Percentiles rank a stretch among this genome's conserved stretches.
These are phyloP conservation scores for Drosophila erecta DNA, from an alignment of 1,140 invertebrate genomes.

Conservation along the genomic window DNA sequence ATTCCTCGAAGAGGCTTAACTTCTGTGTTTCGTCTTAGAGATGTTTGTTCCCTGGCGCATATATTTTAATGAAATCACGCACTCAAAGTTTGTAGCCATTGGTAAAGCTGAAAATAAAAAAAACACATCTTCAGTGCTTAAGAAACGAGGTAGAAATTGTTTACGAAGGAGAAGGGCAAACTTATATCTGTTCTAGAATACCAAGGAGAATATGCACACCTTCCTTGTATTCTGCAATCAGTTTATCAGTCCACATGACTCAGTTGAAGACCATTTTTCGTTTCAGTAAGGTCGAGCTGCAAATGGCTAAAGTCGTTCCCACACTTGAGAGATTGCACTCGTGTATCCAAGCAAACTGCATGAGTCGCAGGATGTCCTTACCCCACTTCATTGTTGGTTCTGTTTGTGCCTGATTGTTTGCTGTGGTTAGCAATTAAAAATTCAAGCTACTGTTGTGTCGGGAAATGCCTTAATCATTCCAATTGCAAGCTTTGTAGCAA, in stretches of 20 bases:
- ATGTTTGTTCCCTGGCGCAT: slow-evolving; percentile 6
- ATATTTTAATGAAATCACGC: slow-evolving; percentile 51
- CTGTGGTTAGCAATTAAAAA: slow-evolving; percentile 52
- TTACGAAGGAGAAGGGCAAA: not conserved
- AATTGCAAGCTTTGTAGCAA: slow-evolving; percentile 18
- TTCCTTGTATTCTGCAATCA: not conserved
- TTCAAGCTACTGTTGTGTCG: slow-evolving; percentile 29
- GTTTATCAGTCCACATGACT: slow-evolving; percentile 3
- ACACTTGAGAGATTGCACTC: too few species aligned
- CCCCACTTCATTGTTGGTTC: not conserved
- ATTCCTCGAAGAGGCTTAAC: slow-evolving; percentile 4
- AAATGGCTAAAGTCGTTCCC: not conserved
- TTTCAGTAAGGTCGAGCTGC: slow-evolving; percentile 10
- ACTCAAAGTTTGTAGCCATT: not conserved
- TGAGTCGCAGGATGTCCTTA: not conserved
- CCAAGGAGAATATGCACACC: not conserved
- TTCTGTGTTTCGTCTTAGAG: slow-evolving; percentile 15
- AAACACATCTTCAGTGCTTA: not conserved
- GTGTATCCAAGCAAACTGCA: slow-evolving; percentile 25
- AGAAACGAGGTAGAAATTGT: not conserved
- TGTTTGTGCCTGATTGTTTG: slow-evolving; percentile 14
- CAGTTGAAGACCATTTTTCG: slow-evolving; percentile 12
- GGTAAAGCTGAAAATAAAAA: not conserved
- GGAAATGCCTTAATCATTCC: slow-evolving; percentile 3
- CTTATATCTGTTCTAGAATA: not conserved